Percentiles rank a stretch among this genome's conserved stretches.
Evolutionary conservation across 2,888 invertebrate species (phyloP).

Genomic region (Orthosia cruda): DNA sequence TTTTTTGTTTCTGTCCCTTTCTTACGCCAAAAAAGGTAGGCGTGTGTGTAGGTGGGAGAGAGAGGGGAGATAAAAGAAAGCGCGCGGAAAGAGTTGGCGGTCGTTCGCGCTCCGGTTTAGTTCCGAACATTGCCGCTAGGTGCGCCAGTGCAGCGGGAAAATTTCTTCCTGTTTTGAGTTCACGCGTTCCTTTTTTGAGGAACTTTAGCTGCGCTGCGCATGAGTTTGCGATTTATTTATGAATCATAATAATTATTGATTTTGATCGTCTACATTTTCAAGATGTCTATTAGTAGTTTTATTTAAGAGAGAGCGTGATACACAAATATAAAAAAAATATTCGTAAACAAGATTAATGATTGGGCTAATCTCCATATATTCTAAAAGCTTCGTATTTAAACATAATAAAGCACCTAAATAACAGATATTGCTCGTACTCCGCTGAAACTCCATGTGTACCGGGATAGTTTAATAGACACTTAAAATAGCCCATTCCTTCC

Average conservation of each 20-base stretch:
- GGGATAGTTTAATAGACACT: slow-evolving; percentile 29
- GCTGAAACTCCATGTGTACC: slow-evolving; percentile 6
- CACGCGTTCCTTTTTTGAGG: slow-evolving; percentile 77
- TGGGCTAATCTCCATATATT: neutral
- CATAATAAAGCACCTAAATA: neutral
- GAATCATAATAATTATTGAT: slow-evolving; percentile 35
- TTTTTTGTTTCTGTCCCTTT: slow-evolving; percentile 87
- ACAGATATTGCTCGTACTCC: neutral
- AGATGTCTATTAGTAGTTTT: neutral
- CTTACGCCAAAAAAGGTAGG: slow-evolving; percentile 85
- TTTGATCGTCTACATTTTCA: neutral
- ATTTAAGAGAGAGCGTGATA: neutral
- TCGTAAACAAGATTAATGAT: neutral
- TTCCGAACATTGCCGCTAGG: slow-evolving; percentile 85
- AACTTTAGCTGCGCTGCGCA: slow-evolving; percentile 72
- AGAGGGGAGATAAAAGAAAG: slow-evolving; percentile 88
- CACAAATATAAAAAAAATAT: neutral
- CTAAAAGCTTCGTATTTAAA: neutral
- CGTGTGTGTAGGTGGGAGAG: slow-evolving; percentile 74
- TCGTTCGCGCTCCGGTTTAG: slow-evolving; percentile 83
- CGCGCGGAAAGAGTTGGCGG: slow-evolving; percentile 87
- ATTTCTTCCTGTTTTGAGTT: slow-evolving; percentile 89
- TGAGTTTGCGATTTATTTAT: slow-evolving; percentile 36
- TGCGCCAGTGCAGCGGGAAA: slow-evolving; percentile 82
- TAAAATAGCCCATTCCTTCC: slow-evolving; percentile 48